Evolutionary conservation across 2,888 invertebrate species (phyloP), one percentile per base, ranked within the genome.

Genomic region (Luperina testacea): DNA sequence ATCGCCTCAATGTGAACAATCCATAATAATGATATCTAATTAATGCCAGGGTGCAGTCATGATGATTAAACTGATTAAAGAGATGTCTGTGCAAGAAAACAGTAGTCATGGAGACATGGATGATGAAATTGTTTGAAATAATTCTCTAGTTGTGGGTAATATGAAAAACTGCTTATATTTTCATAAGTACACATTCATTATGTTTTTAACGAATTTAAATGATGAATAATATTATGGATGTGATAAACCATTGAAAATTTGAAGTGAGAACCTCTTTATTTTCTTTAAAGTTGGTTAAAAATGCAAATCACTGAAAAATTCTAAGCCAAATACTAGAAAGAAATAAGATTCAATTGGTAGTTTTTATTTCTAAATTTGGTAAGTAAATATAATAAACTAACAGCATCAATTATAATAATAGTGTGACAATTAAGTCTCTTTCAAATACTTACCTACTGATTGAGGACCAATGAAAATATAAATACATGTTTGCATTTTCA

Each of bases 81-180:
- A 64, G 57, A 38, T 38, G 57, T 48, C 42, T 48, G 24, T 82
- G 27, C 70, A 82, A 53, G 53, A 65, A 85, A 53, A 57, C 67
- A 15, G n/a, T 64, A 42, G 32, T 38, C 71, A 64, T 81, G 1
- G 17, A 59, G 15, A 11, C n/a, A 17, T 48, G 57, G 48, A 85
- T 85, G 86, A 83, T 65, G 72, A 83, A 76, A 76, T 69, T 69
- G 53, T 53, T 7, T 15, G 81, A 61, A 79, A 79, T 64, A 64
- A 2, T 32, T 32, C 32, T 57, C 24, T 57, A 3, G 1, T 8
- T 5, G 5, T 15, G 32, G 32, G 7, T 24, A 32, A 1, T 72
- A n/a, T 42, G 42, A 8, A 9, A 8, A 32, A 32, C 32, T 32
- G 32, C 32, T 32, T 32, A 32, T 32, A 32, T 32, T 32, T 32